Conservation (phyloP, 2,797 vertebrate genomes). For the Chelon auratus region DNA sequence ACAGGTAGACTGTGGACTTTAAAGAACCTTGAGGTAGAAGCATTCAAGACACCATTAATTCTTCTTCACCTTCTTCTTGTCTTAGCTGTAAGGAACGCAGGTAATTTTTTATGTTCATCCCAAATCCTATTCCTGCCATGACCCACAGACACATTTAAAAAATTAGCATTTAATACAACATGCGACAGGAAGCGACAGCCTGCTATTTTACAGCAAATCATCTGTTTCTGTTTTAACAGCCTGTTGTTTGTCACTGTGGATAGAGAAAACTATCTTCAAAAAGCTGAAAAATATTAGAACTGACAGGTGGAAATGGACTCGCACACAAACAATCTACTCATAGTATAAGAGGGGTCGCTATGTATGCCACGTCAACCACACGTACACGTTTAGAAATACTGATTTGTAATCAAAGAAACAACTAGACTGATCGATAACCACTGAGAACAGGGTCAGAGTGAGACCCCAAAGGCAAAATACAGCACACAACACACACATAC, state of each 20-base stretch:
- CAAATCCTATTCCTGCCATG: background rate
- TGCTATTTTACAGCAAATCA: conserved; percentile 25
- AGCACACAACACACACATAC: background rate
- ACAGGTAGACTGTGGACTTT: background rate
- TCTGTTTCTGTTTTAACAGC: conserved; percentile 20
- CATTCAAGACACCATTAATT: conserved; percentile 4
- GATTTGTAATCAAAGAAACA: conserved; percentile 42
- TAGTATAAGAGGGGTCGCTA: conserved; percentile 1
- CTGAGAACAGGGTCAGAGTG: conserved; percentile 46
- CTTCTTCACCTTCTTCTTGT: background rate
- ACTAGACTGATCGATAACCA: conserved; percentile 57
- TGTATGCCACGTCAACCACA: background rate
- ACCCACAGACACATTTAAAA: background rate
- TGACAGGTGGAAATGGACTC: conserved; percentile 9
- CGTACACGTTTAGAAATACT: conserved; percentile 20
- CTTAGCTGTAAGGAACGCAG: background rate
- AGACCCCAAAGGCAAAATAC: conserved; percentile 19
- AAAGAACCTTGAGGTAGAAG: background rate
- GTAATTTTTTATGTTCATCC: background rate
- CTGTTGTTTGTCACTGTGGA: conserved; percentile 1
- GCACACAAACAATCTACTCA: conserved; percentile 13
- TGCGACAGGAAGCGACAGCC: background rate
- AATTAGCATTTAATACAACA: conserved; percentile 6
- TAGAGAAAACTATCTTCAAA: conserved; percentile 18
- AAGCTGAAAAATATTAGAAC: conserved; percentile 15